phyloP scores from a whole-genome alignment of 2,888 invertebrate genomes.

The Drosophila mulleri region DNA sequence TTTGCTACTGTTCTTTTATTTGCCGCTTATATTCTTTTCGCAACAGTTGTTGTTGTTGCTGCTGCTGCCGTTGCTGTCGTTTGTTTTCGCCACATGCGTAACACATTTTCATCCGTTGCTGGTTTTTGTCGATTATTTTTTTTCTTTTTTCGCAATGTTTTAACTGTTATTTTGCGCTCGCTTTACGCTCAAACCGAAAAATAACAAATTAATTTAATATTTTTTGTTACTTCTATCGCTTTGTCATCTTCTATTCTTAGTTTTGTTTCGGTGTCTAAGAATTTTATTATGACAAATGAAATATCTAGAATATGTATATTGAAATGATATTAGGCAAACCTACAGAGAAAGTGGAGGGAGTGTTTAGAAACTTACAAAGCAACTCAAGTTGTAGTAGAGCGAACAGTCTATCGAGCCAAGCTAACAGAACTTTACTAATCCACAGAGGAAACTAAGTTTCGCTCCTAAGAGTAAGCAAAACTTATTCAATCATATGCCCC shows the following conservation, averaged over 20 bases:
- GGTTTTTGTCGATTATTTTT: constrained; percentile 18
- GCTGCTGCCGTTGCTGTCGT: constrained; percentile 9
- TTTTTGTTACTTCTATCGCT: constrained; percentile 4
- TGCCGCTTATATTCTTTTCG: constrained; percentile 5
- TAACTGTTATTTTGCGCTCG: constrained; percentile 40
- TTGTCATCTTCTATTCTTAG: constrained; percentile 16
- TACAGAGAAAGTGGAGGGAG: background rate
- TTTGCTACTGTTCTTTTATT: constrained; percentile 30
- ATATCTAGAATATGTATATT: background rate
- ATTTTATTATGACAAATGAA: constrained; percentile 5
- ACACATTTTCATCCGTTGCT: constrained; percentile 43
- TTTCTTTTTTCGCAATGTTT: constrained; percentile 28
- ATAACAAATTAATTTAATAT: constrained; percentile 16
- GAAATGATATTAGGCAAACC: background rate
- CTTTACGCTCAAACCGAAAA: constrained; percentile 9
- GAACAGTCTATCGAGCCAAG: background rate
- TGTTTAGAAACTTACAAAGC: background rate
- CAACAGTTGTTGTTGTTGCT: constrained; percentile 14
- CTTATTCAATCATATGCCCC: constrained; percentile 11
- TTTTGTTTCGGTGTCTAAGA: constrained; percentile 18
- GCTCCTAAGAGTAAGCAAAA: constrained; percentile 4
- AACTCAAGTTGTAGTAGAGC: background rate
- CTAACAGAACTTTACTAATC: background rate
- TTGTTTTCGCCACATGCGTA: constrained; percentile 50
- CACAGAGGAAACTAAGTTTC: background rate